A percentile compares a stretch with the other conserved stretches of the same genome.
These are phyloP conservation scores for Burhinus bistriatus DNA, from an alignment of 2,113 vertebrate species.

Conservation along the genomic window DNA sequence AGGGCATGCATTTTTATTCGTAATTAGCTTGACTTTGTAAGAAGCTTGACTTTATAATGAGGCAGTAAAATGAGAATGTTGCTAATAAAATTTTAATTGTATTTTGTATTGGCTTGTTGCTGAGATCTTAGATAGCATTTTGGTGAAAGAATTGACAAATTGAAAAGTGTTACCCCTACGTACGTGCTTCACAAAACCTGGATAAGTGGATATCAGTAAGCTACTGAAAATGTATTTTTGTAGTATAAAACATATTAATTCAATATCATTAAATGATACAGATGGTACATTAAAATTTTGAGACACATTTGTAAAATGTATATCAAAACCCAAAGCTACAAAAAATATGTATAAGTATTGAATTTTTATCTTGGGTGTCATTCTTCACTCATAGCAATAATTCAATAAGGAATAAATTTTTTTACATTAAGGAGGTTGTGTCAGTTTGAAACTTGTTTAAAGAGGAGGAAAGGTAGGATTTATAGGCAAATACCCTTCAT, in stretches of 20 bases:
- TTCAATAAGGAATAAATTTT: background rate
- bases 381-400: background rate
- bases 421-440: background rate
- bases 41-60: background rate
- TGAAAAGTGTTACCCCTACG: background rate
- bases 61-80: background rate
- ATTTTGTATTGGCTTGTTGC: constrained; percentile 1
- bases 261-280: background rate
- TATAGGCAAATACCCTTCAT: background rate
- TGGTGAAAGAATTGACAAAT: background rate
- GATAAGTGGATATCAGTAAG: background rate
- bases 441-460: background rate
- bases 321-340: background rate
- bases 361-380: background rate
- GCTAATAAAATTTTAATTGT: background rate
- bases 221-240: background rate
- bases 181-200: background rate
- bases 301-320: background rate
- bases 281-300: background rate
- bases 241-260: background rate
- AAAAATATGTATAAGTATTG: background rate
- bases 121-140: background rate
- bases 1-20: background rate
- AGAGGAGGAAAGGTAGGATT: background rate
- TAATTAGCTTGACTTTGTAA: background rate